Percentiles rank a stretch among this genome's conserved stretches.
Conservation (phyloP, 2,113 vertebrate species). For the Hyaena hyaena region DNA sequence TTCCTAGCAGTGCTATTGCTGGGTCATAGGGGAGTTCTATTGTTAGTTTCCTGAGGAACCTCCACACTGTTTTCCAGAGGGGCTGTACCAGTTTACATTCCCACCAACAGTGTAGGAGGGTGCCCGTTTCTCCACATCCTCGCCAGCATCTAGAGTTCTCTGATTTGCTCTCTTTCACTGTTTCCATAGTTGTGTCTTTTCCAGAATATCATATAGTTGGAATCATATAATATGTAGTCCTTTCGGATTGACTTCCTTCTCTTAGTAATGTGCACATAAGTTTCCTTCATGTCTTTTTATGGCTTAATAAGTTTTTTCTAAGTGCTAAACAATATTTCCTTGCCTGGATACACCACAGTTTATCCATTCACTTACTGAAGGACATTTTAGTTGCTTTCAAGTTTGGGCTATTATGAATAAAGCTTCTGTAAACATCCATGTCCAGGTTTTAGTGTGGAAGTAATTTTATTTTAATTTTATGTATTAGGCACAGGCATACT, state of each 20-base stretch:
- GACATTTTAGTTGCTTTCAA: not conserved
- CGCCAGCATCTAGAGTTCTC: no score
- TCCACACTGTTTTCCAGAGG: no score
- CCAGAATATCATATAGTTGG: not conserved
- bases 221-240: not conserved
- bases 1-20: no score
- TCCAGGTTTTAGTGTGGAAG: not conserved
- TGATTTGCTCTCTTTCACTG: no score
- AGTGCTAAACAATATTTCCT: not conserved
- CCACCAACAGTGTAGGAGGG: no score
- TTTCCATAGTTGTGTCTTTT: not conserved
- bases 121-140: no score
- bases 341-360: not conserved
- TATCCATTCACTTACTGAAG: not conserved
- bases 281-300: not conserved
- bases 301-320: not conserved
- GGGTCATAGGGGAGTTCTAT: no score
- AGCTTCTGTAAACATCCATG: not conserved
- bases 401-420: not conserved
- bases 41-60: no score
- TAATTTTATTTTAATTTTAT: slow-evolving; percentile 8
- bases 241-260: not conserved
- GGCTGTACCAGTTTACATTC: no score
- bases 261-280: not conserved
- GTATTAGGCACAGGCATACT: not conserved